Evolutionary conservation across 1,140 invertebrate genomes (phyloP).

Genomic region (Plectrocnemia conspersa): DNA sequence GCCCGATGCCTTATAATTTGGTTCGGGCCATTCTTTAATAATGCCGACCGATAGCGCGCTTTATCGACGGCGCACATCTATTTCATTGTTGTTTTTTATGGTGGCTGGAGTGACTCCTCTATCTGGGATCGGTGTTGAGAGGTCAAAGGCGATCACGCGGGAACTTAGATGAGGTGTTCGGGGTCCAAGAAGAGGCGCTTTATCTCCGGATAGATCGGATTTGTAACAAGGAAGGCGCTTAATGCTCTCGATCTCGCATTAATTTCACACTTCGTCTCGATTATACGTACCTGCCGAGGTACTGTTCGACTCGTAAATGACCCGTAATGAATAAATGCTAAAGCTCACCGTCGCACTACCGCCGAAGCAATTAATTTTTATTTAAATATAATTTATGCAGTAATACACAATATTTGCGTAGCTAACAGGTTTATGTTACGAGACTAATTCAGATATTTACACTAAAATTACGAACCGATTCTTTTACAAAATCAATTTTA

Average conservation of each 20-base stretch:
- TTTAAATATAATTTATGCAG: no score
- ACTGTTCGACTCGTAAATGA: no score
- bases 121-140: conserved; percentile 34
- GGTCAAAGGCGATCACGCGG: conserved; percentile 33
- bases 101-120: conserved; percentile 28
- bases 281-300: no score
- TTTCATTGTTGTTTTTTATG: conserved; percentile 32
- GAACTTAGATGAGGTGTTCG: conserved; percentile 16
- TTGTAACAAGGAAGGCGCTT: conserved; percentile 24
- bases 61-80: conserved; percentile 28
- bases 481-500: no score
- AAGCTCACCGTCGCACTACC: no score
- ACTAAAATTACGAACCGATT: no score
- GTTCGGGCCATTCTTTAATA: conserved; percentile 24
- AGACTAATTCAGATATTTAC: no score
- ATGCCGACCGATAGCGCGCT: conserved; percentile 16
- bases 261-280: conserved; percentile 25
- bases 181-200: conserved; percentile 10
- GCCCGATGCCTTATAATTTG: conserved; percentile 29
- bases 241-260: conserved; percentile 23
- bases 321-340: no score
- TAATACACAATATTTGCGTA: no score
- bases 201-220: conserved; percentile 19
- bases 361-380: no score
- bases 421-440: no score